phyloP scores from a whole-genome alignment of 2,113 vertebrate species.

The Phyllopteryx taeniolatus region DNA sequence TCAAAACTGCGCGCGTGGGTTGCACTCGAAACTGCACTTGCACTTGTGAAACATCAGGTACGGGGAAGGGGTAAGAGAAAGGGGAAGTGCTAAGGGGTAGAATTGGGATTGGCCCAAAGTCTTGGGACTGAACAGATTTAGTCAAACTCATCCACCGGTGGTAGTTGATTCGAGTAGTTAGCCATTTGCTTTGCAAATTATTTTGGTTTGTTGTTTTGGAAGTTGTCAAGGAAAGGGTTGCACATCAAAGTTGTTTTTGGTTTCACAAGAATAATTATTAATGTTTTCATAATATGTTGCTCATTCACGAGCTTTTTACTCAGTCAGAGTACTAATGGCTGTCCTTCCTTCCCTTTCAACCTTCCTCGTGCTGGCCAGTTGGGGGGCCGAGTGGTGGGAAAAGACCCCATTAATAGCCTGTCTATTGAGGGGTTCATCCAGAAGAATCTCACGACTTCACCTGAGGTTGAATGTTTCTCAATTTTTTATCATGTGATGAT shows the following conservation, averaged over 20 bases:
- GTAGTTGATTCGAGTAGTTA: conserved; percentile 16
- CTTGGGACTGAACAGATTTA: conserved; percentile 13
- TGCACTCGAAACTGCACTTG: no score
- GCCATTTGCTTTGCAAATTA: conserved; percentile 54
- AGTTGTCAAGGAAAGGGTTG: conserved; percentile 24
- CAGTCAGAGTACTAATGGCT: conserved; percentile 48
- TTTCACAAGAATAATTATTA: conserved; percentile 8
- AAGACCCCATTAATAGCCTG: conserved; percentile 80
- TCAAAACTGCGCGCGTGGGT: no score
- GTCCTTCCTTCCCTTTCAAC: conserved; percentile 54
- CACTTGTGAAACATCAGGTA: no score
- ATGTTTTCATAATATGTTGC: conserved; percentile 4
- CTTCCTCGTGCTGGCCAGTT: conserved; percentile 55
- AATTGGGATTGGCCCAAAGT: background rate
- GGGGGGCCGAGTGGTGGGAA: conserved; percentile 77
- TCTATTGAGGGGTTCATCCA: conserved; percentile 91
- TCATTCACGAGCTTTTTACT: conserved; percentile 24
- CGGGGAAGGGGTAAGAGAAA: no score
- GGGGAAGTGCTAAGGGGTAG: no score
- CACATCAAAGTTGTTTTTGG: conserved; percentile 10
- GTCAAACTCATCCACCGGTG: conserved; percentile 33
- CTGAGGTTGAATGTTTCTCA: conserved; percentile 83
- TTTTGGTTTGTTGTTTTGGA: conserved; percentile 29
- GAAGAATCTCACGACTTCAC: conserved; percentile 93
- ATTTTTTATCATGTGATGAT: conserved; percentile 13